Conservation (phyloP, 2,888 invertebrate genomes). For the Drosophila helvetica region DNA sequence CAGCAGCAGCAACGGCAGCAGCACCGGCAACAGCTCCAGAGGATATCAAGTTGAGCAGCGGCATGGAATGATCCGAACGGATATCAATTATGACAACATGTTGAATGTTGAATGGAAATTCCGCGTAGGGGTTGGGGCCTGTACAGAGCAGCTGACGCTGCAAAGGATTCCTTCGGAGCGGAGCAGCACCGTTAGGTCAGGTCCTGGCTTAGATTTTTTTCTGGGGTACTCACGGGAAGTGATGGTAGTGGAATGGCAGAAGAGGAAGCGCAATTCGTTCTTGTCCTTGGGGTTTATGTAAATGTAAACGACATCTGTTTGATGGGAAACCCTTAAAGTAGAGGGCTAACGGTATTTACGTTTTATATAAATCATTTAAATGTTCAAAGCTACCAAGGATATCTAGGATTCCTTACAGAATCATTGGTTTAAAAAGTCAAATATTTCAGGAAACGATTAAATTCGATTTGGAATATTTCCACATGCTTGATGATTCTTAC, state of each 20-base stretch:
- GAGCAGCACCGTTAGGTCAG: slow-evolving; percentile 67
- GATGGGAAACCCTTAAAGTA: not conserved
- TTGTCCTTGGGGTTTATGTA: slow-evolving; percentile 14
- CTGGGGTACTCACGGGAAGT: not conserved
- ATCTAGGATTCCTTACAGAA: too few relatives aligned
- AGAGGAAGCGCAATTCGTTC: not conserved
- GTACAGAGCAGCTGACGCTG: slow-evolving; percentile 55
- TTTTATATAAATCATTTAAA: too few relatives aligned
- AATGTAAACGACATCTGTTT: slow-evolving; percentile 26
- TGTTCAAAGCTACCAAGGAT: too few relatives aligned
- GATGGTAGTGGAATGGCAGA: slow-evolving; percentile 9
- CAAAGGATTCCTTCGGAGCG: slow-evolving; percentile 56
- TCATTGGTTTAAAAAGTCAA: too few relatives aligned
- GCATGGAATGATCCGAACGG: slow-evolving; percentile 38
- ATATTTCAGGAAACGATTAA: too few relatives aligned
- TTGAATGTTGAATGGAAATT: slow-evolving; percentile 48
- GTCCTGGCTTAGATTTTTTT: slow-evolving; percentile 25
- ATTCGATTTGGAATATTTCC: too few relatives aligned
- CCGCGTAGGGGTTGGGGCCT: slow-evolving; percentile 11
- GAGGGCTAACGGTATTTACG: not conserved
- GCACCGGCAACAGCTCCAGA: not conserved
- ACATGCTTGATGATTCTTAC: too few relatives aligned
- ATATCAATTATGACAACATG: slow-evolving; percentile 66
- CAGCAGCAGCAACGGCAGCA: not conserved
- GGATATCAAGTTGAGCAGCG: slow-evolving; percentile 28